A percentile compares a stretch with the other conserved stretches of the same genome.
Evolutionary conservation across 2,113 vertebrate genomes (phyloP).

Genomic region (Apodemus speciosus): DNA sequence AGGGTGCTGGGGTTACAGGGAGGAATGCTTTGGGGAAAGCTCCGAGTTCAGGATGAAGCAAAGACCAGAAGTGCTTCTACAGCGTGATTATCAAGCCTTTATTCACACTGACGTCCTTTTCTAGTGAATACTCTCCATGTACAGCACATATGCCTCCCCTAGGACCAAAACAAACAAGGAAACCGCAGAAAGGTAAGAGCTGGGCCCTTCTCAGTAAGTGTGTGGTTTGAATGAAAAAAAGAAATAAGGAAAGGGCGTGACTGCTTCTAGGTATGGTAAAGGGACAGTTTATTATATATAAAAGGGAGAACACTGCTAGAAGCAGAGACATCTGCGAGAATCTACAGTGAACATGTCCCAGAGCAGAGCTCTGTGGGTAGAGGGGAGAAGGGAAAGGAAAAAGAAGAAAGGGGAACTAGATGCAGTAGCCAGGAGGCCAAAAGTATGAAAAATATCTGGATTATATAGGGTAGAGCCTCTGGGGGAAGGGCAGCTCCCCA

Average conservation of each 20-base stretch:
- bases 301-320: neutral
- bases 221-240: neutral
- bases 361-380: neutral
- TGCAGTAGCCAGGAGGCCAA: neutral
- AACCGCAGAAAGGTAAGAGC: neutral
- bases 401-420: neutral
- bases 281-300: neutral
- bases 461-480: neutral
- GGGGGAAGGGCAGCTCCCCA: neutral
- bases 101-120: neutral
- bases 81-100: neutral
- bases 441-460: neutral
- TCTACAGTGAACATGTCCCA: neutral
- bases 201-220: neutral
- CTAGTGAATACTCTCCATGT: neutral
- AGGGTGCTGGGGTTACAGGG: neutral
- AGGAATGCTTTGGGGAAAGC: neutral
- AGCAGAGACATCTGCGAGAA: neutral
- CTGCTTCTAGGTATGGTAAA: neutral
- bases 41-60: slow-evolving; percentile 27
- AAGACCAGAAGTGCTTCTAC: neutral
- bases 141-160: neutral
- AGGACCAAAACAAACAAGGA: neutral
- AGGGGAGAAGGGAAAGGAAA: neutral
- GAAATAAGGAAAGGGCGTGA: neutral